These are phyloP conservation scores for Eutolmus rufibarbis DNA, from an alignment of 2,888 invertebrate genomes.

Conservation along the genomic window DNA sequence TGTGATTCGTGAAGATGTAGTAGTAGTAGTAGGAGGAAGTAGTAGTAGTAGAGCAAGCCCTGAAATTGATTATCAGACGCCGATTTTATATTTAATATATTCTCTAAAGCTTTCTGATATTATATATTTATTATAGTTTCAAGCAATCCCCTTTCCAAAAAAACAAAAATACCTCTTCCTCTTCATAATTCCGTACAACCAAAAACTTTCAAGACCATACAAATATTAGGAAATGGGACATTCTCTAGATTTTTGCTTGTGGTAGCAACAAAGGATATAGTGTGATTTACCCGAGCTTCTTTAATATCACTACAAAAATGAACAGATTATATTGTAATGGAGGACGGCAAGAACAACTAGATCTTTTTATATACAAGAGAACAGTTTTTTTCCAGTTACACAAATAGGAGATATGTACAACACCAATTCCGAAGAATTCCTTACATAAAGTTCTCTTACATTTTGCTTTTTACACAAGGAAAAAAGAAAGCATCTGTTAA, in stretches of 20 bases:
- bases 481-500: background rate
- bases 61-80: slow-evolving; percentile 51
- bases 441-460: background rate
- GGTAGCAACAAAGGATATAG: background rate
- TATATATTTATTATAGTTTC: background rate
- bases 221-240: background rate
- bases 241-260: background rate
- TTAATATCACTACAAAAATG: background rate
- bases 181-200: background rate
- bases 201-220: slow-evolving; percentile 32
- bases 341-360: background rate
- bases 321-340: background rate
- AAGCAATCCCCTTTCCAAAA: background rate
- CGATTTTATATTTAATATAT: slow-evolving; percentile 45
- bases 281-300: background rate
- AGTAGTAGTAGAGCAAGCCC: slow-evolving; percentile 48
- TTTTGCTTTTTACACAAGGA: background rate
- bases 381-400: background rate
- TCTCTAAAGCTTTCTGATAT: slow-evolving; percentile 2
- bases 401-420: background rate
- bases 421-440: background rate
- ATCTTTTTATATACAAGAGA: background rate
- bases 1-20: slow-evolving; percentile 48
- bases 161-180: background rate
- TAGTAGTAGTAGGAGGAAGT: slow-evolving; percentile 46